Conservation (phyloP, 2,113 vertebrate genomes). For the Catharus minimus region DNA sequence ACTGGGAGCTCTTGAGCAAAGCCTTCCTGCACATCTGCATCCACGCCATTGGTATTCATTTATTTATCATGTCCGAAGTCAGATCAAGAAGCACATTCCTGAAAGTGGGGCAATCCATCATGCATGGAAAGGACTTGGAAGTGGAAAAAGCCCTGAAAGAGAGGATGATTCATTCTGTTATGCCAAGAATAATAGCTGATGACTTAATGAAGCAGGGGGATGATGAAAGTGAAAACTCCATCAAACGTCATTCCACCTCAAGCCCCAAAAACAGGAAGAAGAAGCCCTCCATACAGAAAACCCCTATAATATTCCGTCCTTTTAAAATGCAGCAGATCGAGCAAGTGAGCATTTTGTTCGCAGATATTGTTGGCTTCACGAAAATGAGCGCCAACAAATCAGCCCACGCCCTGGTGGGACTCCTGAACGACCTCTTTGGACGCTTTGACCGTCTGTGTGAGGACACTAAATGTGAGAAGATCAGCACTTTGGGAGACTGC, state of each 20-base stretch:
- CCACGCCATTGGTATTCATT: constrained; percentile 91
- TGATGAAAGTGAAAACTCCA: constrained; percentile 90
- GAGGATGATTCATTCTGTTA: constrained; percentile 98
- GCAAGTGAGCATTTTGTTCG: constrained; percentile 95
- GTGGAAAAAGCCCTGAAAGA: constrained; percentile 98
- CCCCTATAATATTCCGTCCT: constrained; percentile 92
- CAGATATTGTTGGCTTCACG: constrained; percentile 97
- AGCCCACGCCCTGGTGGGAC: constrained; percentile 91
- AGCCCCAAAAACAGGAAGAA: constrained; percentile 94
- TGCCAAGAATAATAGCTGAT: constrained; percentile 93
- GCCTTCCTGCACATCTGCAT: constrained; percentile 92
- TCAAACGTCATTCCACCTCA: constrained; percentile 89
- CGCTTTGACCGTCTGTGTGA: constrained; percentile 95
- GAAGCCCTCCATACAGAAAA: constrained; percentile 93
- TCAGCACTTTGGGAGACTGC: constrained; percentile 97
- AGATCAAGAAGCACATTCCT: constrained; percentile 96
- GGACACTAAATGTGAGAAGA: constrained; percentile 94
- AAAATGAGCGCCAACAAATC: constrained; percentile 98
- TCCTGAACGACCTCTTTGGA: constrained; percentile 95
- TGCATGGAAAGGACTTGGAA: constrained; percentile 97
- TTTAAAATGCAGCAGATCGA: constrained; percentile 99
- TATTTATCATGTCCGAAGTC: constrained; percentile 97
- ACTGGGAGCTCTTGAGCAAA: constrained; percentile 87
- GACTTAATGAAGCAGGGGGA: constrained; percentile 97
- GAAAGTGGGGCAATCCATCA: constrained; percentile 97